phyloP scores from a whole-genome alignment of 1,140 invertebrate genomes.

The Penaeus indicus region DNA sequence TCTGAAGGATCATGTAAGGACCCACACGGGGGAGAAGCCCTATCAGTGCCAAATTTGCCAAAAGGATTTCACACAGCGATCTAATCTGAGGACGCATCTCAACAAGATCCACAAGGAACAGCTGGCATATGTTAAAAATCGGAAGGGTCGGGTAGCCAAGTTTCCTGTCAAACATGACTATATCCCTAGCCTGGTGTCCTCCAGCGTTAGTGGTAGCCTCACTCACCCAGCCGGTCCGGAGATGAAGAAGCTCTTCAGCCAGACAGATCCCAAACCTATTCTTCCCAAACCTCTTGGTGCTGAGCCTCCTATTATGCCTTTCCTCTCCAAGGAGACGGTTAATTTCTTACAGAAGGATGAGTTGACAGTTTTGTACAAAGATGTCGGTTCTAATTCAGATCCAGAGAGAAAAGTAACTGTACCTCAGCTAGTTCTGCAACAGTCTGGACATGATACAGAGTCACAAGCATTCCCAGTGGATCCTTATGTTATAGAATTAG shows the following conservation, averaged over 20 bases:
- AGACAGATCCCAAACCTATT: conserved; percentile 51
- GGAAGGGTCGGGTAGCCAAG: conserved; percentile 53
- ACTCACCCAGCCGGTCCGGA: conserved; percentile 13
- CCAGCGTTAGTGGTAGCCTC: not conserved
- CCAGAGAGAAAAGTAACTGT: conserved; percentile 24
- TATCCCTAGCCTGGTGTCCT: conserved; percentile 40
- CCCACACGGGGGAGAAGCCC: conserved; percentile 96
- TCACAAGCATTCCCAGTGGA: conserved; percentile 26
- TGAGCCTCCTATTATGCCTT: conserved; percentile 60
- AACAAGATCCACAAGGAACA: conserved; percentile 66
- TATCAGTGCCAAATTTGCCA: conserved; percentile 96
- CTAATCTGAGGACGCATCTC: conserved; percentile 92
- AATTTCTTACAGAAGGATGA: conserved; percentile 60
- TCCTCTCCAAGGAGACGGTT: conserved; percentile 62
- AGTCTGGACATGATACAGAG: conserved; percentile 38
- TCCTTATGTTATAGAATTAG: conserved; percentile 30
- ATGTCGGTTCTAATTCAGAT: conserved; percentile 34
- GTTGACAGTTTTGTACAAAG: conserved; percentile 53
- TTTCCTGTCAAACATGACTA: conserved; percentile 61
- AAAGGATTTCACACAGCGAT: conserved; percentile 95
- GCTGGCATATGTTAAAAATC: conserved; percentile 62
- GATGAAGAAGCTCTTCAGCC: conserved; percentile 41
- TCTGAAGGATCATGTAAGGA: conserved; percentile 93
- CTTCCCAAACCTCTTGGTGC: conserved; percentile 51
- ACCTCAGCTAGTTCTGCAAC: conserved; percentile 49